phyloP scores from a whole-genome alignment of 2,797 vertebrate genomes.

The Onychomys torridus region DNA sequence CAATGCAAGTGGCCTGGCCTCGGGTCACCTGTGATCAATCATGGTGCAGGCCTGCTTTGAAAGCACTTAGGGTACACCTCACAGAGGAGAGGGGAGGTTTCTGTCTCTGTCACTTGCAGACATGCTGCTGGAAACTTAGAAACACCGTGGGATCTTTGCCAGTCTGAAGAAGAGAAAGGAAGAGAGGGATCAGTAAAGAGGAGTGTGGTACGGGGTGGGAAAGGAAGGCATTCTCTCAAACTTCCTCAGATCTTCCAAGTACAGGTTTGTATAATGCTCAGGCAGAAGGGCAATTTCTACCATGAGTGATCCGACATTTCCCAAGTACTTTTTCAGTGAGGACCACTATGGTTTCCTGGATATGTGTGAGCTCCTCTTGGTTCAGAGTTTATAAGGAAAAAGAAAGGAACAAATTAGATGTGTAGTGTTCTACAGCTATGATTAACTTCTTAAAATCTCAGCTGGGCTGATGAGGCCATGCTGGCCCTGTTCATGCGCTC shows the following conservation, averaged over 20 bases:
- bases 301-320: background rate
- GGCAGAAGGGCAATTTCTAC: background rate
- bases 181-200: too few relatives aligned
- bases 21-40: background rate
- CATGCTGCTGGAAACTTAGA: background rate
- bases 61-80: background rate
- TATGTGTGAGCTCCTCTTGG: background rate
- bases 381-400: conserved; percentile 60
- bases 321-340: background rate
- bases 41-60: background rate
- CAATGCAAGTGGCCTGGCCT: background rate
- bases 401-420: conserved; percentile 52
- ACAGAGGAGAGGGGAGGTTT: background rate
- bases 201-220: background rate
- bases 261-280: background rate
- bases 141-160: background rate
- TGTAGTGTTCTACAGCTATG: background rate
- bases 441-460: conserved; percentile 63
- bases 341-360: conserved; percentile 18
- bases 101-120: background rate
- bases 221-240: background rate
- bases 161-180: background rate
- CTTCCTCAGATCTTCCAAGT: background rate
- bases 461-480: background rate
- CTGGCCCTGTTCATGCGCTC: conserved; percentile 2